phyloP scores from a whole-genome alignment of 1,140 invertebrate species.

The Megalopta genalis region DNA sequence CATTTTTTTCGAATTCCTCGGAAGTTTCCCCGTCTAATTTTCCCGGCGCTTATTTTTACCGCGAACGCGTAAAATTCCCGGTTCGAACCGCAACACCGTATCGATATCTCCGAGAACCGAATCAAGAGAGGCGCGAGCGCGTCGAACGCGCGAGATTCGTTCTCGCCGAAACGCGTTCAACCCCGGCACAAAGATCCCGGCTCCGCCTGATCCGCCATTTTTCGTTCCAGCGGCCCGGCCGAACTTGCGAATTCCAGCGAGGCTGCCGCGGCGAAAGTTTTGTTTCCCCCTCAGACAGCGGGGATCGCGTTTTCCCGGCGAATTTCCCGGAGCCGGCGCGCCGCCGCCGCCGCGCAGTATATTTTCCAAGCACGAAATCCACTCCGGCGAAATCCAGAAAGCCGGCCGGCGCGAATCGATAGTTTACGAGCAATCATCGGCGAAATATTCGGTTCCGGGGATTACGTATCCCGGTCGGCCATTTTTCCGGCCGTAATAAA shows the following conservation, averaged over 20 bases:
- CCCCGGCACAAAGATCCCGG: no score
- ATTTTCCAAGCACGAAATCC: neutral
- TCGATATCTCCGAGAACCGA: no score
- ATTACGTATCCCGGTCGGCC: neutral
- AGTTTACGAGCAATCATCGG: neutral
- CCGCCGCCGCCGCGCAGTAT: neutral
- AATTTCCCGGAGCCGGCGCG: neutral
- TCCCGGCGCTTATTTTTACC: no score
- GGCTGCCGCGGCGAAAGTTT: neutral
- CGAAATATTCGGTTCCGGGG: slow-evolving; percentile 6
- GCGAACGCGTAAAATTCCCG: no score
- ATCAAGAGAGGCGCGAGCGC: no score
- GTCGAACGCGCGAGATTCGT: no score
- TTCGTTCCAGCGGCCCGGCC: no score
- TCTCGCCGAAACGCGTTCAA: no score
- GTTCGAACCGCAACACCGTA: no score
- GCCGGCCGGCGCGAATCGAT: neutral
- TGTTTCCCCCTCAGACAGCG: neutral
- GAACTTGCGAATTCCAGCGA: neutral
- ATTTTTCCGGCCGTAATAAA: neutral
- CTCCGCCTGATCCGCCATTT: no score
- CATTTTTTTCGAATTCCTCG: no score
- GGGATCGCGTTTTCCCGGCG: neutral
- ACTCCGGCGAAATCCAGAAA: neutral
- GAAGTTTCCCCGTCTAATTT: no score